phyloP scores from a whole-genome alignment of 2,888 invertebrate genomes.

The Punctoribates punctum region DNA sequence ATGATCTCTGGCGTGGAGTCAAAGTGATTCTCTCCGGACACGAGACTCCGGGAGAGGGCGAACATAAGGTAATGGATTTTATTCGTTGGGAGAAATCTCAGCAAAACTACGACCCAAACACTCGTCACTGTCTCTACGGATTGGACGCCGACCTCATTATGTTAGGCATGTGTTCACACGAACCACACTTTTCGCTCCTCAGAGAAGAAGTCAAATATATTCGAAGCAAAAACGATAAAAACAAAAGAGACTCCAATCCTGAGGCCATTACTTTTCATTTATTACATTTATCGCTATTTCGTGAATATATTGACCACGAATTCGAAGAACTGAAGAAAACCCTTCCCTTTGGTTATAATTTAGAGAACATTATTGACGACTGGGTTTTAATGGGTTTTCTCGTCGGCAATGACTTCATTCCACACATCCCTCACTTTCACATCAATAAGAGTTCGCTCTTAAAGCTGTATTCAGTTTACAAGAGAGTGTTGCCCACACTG shows the following conservation, averaged over 20 bases:
- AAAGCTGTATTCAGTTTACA: conserved; percentile 80
- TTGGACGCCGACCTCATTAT: conserved; percentile 97
- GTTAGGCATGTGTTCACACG: conserved; percentile 91
- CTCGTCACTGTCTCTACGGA: conserved; percentile 92
- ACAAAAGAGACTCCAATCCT: conserved; percentile 60
- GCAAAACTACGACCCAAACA: conserved; percentile 78
- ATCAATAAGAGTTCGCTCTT: conserved; percentile 86
- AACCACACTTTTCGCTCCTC: conserved; percentile 87
- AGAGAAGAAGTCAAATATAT: conserved; percentile 74
- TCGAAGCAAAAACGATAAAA: conserved; percentile 52
- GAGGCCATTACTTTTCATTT: conserved; percentile 90
- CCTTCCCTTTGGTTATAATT: conserved; percentile 70
- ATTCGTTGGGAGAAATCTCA: conserved; percentile 77
- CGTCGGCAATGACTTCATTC: conserved; percentile 97
- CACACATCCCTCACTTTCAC: conserved; percentile 89
- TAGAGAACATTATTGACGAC: conserved; percentile 91
- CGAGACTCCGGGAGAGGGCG: conserved; percentile 79
- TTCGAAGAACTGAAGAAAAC: conserved; percentile 60
- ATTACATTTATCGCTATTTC: conserved; percentile 81
- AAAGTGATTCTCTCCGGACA: conserved; percentile 86
- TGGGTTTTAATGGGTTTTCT: conserved; percentile 97
- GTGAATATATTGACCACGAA: conserved; percentile 89
- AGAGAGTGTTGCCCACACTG: conserved; percentile 74
- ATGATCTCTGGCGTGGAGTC: conserved; percentile 80
- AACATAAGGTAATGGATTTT: conserved; percentile 98